phyloP scores from a whole-genome alignment of 1,140 invertebrate genomes.

The Bathynomus jamesi region DNA sequence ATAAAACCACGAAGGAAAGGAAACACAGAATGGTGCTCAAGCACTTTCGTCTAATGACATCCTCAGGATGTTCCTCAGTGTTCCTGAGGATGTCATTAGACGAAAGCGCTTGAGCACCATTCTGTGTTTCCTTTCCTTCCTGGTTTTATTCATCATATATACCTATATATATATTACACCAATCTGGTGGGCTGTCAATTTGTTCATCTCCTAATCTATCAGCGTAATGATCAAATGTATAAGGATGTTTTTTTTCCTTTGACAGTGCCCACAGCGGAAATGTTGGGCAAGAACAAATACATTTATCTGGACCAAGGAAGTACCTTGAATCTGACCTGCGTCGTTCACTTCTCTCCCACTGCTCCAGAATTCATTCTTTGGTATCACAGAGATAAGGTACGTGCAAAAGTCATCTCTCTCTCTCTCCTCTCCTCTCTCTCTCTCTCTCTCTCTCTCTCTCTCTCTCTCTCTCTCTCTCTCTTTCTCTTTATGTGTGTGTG shows the following conservation, averaged over 20 bases:
- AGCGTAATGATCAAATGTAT: too few species aligned
- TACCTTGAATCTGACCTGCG: conserved; percentile 11
- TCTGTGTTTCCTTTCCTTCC: too few species aligned
- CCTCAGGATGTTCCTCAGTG: too few species aligned
- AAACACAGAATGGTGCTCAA: too few species aligned
- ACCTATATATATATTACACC: too few species aligned
- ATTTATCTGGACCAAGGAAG: conserved; percentile 14
- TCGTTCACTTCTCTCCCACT: conserved; percentile 10
- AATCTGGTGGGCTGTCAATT: too few species aligned
- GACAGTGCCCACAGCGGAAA: conserved; percentile 8
- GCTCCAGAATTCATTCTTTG: conserved; percentile 14
- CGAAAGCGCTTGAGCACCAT: too few species aligned
- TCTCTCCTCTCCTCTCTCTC: background rate
- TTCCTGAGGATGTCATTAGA: too few species aligned
- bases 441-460: background rate
- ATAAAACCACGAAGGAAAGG: too few species aligned
- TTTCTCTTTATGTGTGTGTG: background rate
- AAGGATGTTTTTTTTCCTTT: background rate
- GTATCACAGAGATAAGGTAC: conserved; percentile 17
- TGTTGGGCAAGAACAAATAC: conserved; percentile 7
- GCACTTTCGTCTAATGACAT: too few species aligned
- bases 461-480: background rate
- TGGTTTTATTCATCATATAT: too few species aligned
- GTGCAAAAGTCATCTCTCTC: conserved; percentile 7
- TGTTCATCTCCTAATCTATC: too few species aligned